Base-by-base conservation (phyloP, 2,113 vertebrate genomes). In the Pterocles gutturalis region DNA sequence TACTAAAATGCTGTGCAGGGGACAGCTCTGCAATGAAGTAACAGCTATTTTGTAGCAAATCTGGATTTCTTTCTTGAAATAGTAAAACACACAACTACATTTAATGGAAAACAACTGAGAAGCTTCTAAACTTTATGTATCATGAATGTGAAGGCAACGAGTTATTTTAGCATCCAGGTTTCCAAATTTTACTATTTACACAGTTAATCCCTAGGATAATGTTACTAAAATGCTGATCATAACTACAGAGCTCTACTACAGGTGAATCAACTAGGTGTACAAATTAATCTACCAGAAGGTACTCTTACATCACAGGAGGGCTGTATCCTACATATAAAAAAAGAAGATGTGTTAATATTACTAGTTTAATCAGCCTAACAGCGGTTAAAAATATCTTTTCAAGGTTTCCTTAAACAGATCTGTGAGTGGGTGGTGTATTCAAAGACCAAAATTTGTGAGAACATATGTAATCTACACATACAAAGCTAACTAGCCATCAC, bases 391-490 rank as follows among this genome's bases (percentile, higher is more conserved):
- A 24, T 29, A 1, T 82, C 1, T 75, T 82, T 65, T 38, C 13
- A 79, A 55, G 34, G 5, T 88, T 96, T 91, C 8, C 61, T 88
- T 86, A 34, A 54, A 17, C 7, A 77, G 8, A 53, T 46, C 10
- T 92, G 41, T 61, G 57, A 89, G 77, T 41, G 17, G 1, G 6
- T 89, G 29, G 43, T 62, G 5, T 24, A 64, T 53, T 25, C 67
- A 28, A 91, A 75, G 22, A 34, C 54, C 19, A 21, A 92, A 61
- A 49, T 58, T 75, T 49, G 7, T 57, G 33, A 66, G 53, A 81
- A 64, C 3, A 0, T 38, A 49, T 41, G 48, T 46, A 22, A 53
- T 46, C 33, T 67, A 49, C 9, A 11, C 0, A 0, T 48, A 57
- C 13, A 46, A 79, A 76, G 4, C 18, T 80, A 70, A 49, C 17